Evolutionary conservation across 2,797 vertebrate genomes (phyloP), one percentile per base, ranked within the genome.

Genomic region (Staurois parvus): DNA sequence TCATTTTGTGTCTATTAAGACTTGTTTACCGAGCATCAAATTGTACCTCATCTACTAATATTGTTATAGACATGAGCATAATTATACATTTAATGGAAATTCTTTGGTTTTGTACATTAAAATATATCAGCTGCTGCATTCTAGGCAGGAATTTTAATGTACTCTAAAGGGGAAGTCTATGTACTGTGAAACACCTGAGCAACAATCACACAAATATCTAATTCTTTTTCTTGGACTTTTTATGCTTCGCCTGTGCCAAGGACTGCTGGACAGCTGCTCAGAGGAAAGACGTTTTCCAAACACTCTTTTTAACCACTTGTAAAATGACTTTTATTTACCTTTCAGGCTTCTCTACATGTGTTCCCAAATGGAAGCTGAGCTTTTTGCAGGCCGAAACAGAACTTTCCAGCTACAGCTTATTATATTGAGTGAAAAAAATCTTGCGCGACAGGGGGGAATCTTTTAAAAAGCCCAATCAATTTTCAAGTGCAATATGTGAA

Each of bases 381-480:
- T 77, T 64, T 37, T 77, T 40, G 32, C 19, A 15, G 56, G 24
- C 75, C 75, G n/a, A 21, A 64, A 21, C 29, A 67, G 21, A 67
- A 28, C 34, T 66, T 79, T 62, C 59, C 19, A 64, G 10, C 34
- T 37, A 69, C 21, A 21, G 64, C 26, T n/a, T 45, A 52, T 68
- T 68, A 79, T 40, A 40, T 79, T 69, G 34, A 48, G 10, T 79
- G 37, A 28, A 48, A 26, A 68, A 30, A 68, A 79, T 26, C 62
- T 79, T 28, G 52, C 8, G 13, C 48, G 15, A 17, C n/a, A 64
- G 59, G 59, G 59, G 59, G 59, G 21, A 26, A 1, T 26, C 21
- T 24, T 69, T 17, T 29, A 45, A 32, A 68, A 79, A 69, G 66
- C 17, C n/a, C 67, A 68, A 68, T 79, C 77, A 68, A 69, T 79